A percentile compares a stretch with the other conserved stretches of the same genome.
Evolutionary conservation across 2,888 invertebrate species (phyloP).

Genomic region (Hirtodrosophila trivittata): DNA sequence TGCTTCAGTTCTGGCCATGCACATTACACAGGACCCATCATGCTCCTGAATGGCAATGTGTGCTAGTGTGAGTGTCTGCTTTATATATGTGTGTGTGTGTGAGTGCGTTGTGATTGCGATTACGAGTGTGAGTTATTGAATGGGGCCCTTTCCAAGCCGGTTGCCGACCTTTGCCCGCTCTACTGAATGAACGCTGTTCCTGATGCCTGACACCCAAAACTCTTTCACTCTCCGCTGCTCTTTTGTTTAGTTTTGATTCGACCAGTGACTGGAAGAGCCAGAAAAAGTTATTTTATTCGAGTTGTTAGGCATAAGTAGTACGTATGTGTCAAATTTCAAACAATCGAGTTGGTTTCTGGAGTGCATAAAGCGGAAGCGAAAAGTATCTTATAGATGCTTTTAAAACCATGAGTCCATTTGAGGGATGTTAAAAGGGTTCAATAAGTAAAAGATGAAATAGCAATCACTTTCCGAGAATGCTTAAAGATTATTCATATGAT

Average conservation of each 20-base stretch:
- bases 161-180: constrained; percentile 64
- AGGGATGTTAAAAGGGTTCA: constrained; percentile 1
- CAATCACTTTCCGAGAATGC: not conserved
- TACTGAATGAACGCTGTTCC: constrained; percentile 20
- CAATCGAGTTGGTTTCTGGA: constrained; percentile 55
- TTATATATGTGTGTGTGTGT: constrained; percentile 32
- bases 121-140: constrained; percentile 62
- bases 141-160: constrained; percentile 45
- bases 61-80: constrained; percentile 19
- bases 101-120: constrained; percentile 31
- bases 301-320: constrained; percentile 78
- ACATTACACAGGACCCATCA: constrained; percentile 57
- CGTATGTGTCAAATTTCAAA: constrained; percentile 72
- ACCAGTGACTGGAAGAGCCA: constrained; percentile 4
- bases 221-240: constrained; percentile 34
- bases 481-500: not conserved
- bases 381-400: constrained; percentile 39
- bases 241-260: constrained; percentile 60
- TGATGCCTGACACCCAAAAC: constrained; percentile 36
- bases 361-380: constrained; percentile 50
- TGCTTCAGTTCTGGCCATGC: constrained; percentile 69
- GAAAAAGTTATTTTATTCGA: constrained; percentile 48
- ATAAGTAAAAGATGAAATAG: not conserved
- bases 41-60: constrained; percentile 30
- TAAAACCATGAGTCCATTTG: constrained; percentile 33